Percentiles rank a stretch among this genome's conserved stretches.
Evolutionary conservation across 2,888 invertebrate genomes (phyloP).

Genomic region (Callyntrura guangdongensis): DNA sequence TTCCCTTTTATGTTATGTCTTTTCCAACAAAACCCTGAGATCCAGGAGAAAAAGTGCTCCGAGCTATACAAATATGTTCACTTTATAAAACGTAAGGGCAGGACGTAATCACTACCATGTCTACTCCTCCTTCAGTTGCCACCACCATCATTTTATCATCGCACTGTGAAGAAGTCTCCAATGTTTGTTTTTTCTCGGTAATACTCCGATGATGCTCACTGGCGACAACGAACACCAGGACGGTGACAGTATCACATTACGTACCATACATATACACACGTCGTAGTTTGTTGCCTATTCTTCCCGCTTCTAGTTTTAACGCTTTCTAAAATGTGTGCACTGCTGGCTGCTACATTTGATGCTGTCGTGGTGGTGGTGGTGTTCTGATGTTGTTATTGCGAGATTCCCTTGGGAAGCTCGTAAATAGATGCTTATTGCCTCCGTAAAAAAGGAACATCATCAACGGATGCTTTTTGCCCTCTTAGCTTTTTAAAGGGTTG

Average conservation of each 20-base stretch:
- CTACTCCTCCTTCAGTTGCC: not conserved
- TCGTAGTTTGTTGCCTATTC: not conserved
- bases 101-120: slow-evolving; percentile 31
- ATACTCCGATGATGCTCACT: not conserved
- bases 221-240: not conserved
- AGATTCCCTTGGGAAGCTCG: slow-evolving; percentile 41
- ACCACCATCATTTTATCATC: not conserved
- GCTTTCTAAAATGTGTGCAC: not conserved
- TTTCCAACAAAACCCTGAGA: slow-evolving; percentile 14
- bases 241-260: not conserved
- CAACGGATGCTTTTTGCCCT: slow-evolving; percentile 48
- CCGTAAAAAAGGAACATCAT: slow-evolving; percentile 56
- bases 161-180: not conserved
- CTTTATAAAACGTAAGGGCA: slow-evolving; percentile 33
- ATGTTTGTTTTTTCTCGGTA: slow-evolving; percentile 15
- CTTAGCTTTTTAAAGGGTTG: slow-evolving; percentile 20
- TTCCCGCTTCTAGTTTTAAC: not conserved
- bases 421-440: slow-evolving; percentile 71
- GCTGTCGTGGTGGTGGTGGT: slow-evolving; percentile 3
- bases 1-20: slow-evolving; percentile 72
- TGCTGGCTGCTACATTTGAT: not conserved
- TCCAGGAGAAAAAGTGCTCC: slow-evolving; percentile 29
- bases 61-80: slow-evolving; percentile 37
- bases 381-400: slow-evolving; percentile 31
- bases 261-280: not conserved